Percentiles rank a stretch among this genome's conserved stretches.
Evolutionary conservation across 35 echinoderm and acorn worm species (phyloP).

Genomic region (Anneissia japonica): DNA sequence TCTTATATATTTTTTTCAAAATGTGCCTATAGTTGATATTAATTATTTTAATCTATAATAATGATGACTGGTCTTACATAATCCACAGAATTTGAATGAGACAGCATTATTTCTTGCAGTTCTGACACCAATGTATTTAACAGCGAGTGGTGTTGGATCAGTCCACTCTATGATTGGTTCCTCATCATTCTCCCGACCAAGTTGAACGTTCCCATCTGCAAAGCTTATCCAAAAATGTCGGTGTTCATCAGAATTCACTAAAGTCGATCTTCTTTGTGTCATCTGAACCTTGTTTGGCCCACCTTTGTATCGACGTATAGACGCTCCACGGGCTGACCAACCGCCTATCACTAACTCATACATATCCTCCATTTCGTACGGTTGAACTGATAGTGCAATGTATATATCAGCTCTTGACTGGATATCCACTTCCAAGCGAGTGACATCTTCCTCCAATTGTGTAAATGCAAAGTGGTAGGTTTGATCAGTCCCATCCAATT

Average conservation of each 20-base stretch:
- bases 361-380: neutral
- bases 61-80: neutral
- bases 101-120: neutral
- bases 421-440: neutral
- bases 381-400: conserved; percentile 3
- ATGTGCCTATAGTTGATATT: too few relatives aligned
- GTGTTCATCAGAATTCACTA: neutral
- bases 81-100: neutral
- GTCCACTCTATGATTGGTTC: neutral
- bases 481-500: neutral
- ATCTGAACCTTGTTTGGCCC: neutral
- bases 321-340: neutral
- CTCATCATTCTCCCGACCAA: neutral
- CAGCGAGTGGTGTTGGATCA: neutral
- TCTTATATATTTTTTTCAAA: too few relatives aligned
- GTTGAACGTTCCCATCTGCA: neutral
- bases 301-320: conserved; percentile 5
- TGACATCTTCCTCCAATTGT: neutral
- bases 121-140: conserved; percentile 3
- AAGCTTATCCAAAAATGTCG: conserved; percentile 7
- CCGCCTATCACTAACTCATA: conserved; percentile 25
- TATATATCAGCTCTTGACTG: conserved; percentile 3
- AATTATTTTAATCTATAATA: too few relatives aligned
- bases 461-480: neutral
- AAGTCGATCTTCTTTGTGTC: neutral